Percentiles rank a stretch among this genome's conserved stretches.
Conservation (phyloP, 1,140 invertebrate species). For the Caenorhabditis remanei region DNA sequence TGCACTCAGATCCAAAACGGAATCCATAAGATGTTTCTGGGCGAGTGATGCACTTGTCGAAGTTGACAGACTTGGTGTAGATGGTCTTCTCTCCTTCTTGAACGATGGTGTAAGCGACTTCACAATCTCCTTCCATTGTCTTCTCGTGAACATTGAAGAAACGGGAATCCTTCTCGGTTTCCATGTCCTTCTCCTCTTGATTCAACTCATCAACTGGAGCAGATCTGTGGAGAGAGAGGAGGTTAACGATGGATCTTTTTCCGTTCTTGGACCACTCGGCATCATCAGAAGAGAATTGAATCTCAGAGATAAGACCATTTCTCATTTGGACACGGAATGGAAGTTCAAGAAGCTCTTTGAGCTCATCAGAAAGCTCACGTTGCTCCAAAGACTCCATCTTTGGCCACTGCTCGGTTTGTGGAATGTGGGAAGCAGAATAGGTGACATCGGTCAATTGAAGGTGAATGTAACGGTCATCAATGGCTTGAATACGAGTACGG, state of each 20-base stretch:
- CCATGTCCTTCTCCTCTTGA: not conserved
- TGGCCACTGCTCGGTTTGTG: slow-evolving; percentile 14
- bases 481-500: slow-evolving; percentile 19
- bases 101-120: slow-evolving; percentile 67
- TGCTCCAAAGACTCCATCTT: slow-evolving; percentile 47
- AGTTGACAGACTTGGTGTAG: slow-evolving; percentile 75
- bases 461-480: slow-evolving; percentile 27
- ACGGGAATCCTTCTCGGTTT: slow-evolving; percentile 20
- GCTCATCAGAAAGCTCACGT: slow-evolving; percentile 43
- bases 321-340: slow-evolving; percentile 53
- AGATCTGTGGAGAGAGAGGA: slow-evolving; percentile 68
- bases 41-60: slow-evolving; percentile 71
- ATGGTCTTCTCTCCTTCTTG: slow-evolving; percentile 57
- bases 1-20: slow-evolving; percentile 59
- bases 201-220: not conserved
- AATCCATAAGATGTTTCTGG: slow-evolving; percentile 68
- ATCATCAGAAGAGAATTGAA: slow-evolving; percentile 69
- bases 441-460: slow-evolving; percentile 45
- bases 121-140: slow-evolving; percentile 70
- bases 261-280: slow-evolving; percentile 75
- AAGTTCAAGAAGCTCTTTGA: slow-evolving; percentile 25
- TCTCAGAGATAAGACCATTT: slow-evolving; percentile 58
- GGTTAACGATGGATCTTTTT: slow-evolving; percentile 74
- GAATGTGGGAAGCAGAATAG: slow-evolving; percentile 42
- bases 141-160: slow-evolving; percentile 63